Conservation (phyloP, 2,888 invertebrate species). For the Diplazon laetatorius region DNA sequence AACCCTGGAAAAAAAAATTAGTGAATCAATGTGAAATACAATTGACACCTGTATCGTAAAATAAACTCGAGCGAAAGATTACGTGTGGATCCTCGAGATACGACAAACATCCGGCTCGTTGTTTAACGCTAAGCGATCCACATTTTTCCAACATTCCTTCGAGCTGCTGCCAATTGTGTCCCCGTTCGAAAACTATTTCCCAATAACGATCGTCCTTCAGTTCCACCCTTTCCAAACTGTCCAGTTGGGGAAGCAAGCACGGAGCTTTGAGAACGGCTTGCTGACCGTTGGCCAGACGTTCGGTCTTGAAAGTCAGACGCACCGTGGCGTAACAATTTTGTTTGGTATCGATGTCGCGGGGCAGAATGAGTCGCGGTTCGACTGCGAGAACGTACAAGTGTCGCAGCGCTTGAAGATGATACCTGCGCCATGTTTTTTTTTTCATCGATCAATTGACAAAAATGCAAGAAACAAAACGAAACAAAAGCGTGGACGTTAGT, state of each 20-base stretch:
- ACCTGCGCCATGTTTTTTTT: constrained; percentile 84
- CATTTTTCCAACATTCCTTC: constrained; percentile 87
- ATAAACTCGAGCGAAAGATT: constrained; percentile 46
- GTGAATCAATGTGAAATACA: neutral
- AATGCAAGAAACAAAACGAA: too few relatives aligned
- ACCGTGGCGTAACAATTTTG: constrained; percentile 93
- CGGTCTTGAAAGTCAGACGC: constrained; percentile 77
- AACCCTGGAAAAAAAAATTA: too few relatives aligned
- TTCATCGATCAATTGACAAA: too few relatives aligned
- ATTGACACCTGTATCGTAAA: too few relatives aligned
- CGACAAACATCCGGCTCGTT: constrained; percentile 94
- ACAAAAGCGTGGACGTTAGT: too few relatives aligned
- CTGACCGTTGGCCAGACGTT: constrained; percentile 83
- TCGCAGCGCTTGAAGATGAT: constrained; percentile 98
- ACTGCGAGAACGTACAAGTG: constrained; percentile 98
- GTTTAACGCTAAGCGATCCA: constrained; percentile 92
- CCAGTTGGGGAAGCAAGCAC: constrained; percentile 92
- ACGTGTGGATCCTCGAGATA: constrained; percentile 91
- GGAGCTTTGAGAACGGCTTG: constrained; percentile 89
- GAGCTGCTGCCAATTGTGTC: constrained; percentile 92
- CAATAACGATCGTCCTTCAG: constrained; percentile 94
- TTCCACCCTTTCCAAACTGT: constrained; percentile 88
- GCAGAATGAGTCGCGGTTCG: constrained; percentile 94
- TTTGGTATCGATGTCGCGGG: constrained; percentile 92
- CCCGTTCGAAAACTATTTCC: constrained; percentile 92